A percentile compares a stretch with the other conserved stretches of the same genome.
These are phyloP conservation scores for Bombus impatiens DNA, from an alignment of 1,140 invertebrate species.

Conservation along the genomic window DNA sequence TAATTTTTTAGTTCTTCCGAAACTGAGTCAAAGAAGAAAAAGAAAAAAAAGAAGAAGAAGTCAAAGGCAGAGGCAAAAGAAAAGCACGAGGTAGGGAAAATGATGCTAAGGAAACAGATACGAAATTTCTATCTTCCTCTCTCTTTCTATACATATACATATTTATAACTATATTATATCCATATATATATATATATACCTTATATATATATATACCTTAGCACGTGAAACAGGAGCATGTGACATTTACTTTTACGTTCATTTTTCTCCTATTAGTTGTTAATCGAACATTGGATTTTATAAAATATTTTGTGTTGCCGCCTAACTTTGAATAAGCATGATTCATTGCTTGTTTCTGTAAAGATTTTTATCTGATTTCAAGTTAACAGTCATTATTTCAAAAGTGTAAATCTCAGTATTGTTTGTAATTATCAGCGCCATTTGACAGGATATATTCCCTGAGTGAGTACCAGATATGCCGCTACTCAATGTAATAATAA, in stretches of 20 bases:
- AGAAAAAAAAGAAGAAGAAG: slow-evolving; percentile 78
- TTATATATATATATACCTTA: slow-evolving; percentile 68
- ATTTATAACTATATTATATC: slow-evolving; percentile 34
- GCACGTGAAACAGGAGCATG: slow-evolving; percentile 78
- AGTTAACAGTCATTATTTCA: slow-evolving; percentile 81
- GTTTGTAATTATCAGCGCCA: slow-evolving; percentile 82
- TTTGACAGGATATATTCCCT: slow-evolving; percentile 82
- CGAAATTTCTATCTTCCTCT: slow-evolving; percentile 49
- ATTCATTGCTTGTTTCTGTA: slow-evolving; percentile 73
- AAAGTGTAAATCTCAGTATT: slow-evolving; percentile 82
- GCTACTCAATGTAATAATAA: slow-evolving; percentile 82
- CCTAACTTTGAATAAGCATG: slow-evolving; percentile 73
- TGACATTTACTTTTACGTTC: slow-evolving; percentile 65
- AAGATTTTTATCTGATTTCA: slow-evolving; percentile 77
- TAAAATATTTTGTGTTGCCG: slow-evolving; percentile 60
- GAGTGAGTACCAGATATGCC: slow-evolving; percentile 82
- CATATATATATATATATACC: slow-evolving; percentile 32
- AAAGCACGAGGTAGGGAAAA: slow-evolving; percentile 76
- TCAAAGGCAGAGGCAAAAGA: slow-evolving; percentile 72
- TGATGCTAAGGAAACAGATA: slow-evolving; percentile 52
- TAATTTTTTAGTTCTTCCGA: slow-evolving; percentile 69
- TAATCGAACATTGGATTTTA: slow-evolving; percentile 62
- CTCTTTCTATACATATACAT: slow-evolving; percentile 51
- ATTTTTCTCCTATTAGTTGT: slow-evolving; percentile 66
- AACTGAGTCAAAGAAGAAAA: slow-evolving; percentile 76